Conservation (phyloP, 2,797 vertebrate species). For the Martes flavigula region DNA sequence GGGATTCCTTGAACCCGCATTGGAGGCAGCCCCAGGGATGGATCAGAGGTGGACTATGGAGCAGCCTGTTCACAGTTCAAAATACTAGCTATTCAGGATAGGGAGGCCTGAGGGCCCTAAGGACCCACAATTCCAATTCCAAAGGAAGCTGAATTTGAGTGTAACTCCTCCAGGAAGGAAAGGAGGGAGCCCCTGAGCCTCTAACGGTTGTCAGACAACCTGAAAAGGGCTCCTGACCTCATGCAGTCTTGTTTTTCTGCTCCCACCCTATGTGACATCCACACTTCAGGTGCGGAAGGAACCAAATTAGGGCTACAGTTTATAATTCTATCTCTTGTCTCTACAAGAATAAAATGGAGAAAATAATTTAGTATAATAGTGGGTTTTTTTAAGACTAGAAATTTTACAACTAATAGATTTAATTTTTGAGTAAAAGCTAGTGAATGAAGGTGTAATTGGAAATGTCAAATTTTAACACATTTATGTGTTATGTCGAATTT, state of each 20-base stretch:
- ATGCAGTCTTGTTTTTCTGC: not conserved
- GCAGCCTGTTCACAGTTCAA: not conserved
- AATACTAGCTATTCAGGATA: not conserved
- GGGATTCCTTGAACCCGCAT: not conserved
- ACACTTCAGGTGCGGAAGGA: not conserved
- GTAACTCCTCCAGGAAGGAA: not conserved
- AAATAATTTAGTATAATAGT: not conserved
- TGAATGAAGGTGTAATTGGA: not conserved
- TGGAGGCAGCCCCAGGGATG: not conserved
- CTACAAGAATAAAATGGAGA: not conserved
- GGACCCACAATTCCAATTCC: not conserved
- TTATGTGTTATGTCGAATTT: not conserved
- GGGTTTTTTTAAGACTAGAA: not conserved
- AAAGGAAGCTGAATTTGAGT: not conserved
- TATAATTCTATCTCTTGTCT: not conserved
- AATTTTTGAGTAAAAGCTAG: not conserved
- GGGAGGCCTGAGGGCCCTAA: not conserved
- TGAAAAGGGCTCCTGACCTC: not conserved
- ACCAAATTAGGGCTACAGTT: not conserved
- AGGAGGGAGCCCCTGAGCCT: not conserved
- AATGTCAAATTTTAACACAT: conserved; percentile 5
- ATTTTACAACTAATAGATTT: not conserved
- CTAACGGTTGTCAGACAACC: not conserved
- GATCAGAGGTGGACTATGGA: not conserved
- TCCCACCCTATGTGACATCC: not conserved